Evolutionary conservation across 1,140 invertebrate genomes (phyloP).

Genomic region (Megalonaias nervosa): DNA sequence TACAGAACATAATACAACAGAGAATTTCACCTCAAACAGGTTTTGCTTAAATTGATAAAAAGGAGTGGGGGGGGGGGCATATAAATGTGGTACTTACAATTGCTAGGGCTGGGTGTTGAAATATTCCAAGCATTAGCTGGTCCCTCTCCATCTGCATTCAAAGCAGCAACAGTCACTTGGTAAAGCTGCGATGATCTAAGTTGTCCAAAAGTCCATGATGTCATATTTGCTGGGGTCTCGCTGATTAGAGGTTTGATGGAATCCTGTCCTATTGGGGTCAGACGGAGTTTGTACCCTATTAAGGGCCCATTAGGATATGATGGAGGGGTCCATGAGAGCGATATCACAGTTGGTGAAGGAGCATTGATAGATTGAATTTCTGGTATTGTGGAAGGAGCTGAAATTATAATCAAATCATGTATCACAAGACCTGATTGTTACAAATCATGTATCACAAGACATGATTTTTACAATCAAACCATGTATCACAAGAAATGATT

Average conservation of each 20-base stretch:
- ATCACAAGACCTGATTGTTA: no score
- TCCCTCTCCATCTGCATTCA: conserved; percentile 86
- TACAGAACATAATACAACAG: no score
- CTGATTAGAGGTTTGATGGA: conserved; percentile 60
- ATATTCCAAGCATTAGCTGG: conserved; percentile 78
- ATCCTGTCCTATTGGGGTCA: conserved; percentile 70
- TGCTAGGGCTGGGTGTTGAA: conserved; percentile 73
- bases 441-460: no score
- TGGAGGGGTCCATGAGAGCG: conserved; percentile 91
- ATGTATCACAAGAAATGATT: no score
- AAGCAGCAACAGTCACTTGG: conserved; percentile 82
- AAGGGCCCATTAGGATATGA: conserved; percentile 89
- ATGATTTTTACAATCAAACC: no score
- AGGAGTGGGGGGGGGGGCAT: no score
- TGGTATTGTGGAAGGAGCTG: conserved; percentile 62
- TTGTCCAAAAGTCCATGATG: conserved; percentile 83
- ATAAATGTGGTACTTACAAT: conserved; percentile 44
- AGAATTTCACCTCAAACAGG: no score
- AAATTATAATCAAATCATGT: conserved; percentile 16
- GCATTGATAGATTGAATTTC: conserved; percentile 81
- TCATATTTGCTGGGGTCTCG: conserved; percentile 77
- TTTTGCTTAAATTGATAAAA: no score
- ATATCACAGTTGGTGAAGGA: conserved; percentile 85
- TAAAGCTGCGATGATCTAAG: conserved; percentile 83
- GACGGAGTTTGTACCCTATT: conserved; percentile 85